Evolutionary conservation across 1,140 invertebrate genomes (phyloP), one percentile per base, ranked within the genome.

Genomic region (Tetramorium alpestre): DNA sequence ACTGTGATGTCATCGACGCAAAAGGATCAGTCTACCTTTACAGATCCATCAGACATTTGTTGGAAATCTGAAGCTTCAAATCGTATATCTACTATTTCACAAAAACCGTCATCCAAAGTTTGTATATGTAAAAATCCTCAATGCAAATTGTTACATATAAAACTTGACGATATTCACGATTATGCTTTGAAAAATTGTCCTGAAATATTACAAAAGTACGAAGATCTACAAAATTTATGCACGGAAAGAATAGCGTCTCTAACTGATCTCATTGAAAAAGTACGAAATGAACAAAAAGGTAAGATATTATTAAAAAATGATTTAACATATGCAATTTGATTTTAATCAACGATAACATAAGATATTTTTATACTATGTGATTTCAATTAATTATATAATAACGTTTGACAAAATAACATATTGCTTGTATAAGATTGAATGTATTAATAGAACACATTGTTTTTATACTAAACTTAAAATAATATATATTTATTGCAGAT

Each of bases 191-290:
- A 91, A 6, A 91, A 91, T 77, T 92, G 91, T 70, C 93, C 94
- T 0, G 91, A 94, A 18, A 91, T 93, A 62, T 54, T 93, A 2
- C 92, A 92, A 62, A 93, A 92, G 25, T 92, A 93, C 3, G 93
- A 95, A 10, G 92, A 94, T 49, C 86, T 95, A 5, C 93, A 95
- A 64, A 93, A 88, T 18, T 90, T 90, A 7, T 94, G 90, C n/a
- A 85, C 92, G 0, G 93, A 94, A n/a, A 93, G 94, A 86, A 95
- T 95, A 70, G 92, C 92, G 8, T 94, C 94, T 7, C 72, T 95
- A 7, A 91, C 88, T 0, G 92, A 94, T 69, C 88, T 94, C 6
- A 93, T 95, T 8, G 87, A 93, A 67, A 92, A 87, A 89, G 89
- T 95, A 28, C 92, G 94, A 51, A 92, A 91, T 38, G 93, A 94